Base-by-base conservation (phyloP, 2,888 invertebrate genomes). In the Netelia fuscicornis region DNA sequence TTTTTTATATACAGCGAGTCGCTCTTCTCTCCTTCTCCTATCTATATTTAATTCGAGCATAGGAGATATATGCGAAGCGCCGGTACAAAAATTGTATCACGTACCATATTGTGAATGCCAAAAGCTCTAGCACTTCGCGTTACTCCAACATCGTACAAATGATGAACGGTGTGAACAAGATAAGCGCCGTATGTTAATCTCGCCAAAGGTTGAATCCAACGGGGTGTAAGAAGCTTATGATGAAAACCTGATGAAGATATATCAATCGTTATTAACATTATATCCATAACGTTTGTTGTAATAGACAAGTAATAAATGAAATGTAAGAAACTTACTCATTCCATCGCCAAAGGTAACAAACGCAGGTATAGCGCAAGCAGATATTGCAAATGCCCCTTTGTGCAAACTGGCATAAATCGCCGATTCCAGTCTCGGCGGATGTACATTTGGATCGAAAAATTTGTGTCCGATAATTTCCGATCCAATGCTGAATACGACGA, bases 151-250 rank as follows among this genome's bases (percentile, higher is more conserved):
- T 89, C 87, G 79, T 91, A 91, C 17, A 87, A 75, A 76, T 91
- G 91, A 85, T 88, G 80, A 1, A 89, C 81, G 64, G 89, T 86
- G 81, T 92, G 92, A 20, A 90, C 44, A 3, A 92, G 86, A 85
- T 89, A 91, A 68, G 87, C 90, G 11, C 90, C 88, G 80, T 90
- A 92, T 42, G 90, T 91, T 70, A 92, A 81, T 87, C 89, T 89
- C 10, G 89, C 89, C 23, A 91, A 56, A 17, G 91, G 91, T 81
- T 91, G 92, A 30, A 86, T 88, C 92, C 91, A 92, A 30, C 85
- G 25, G 8, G 89, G 89, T 13, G 90, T 90, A 9, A 90, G 83
- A 20, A 90, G 86, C 62, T 90, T 91, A 72, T 90, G 89, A 81
- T 90, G 87, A 13, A 88, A 87, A 84, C 90, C 92, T 92, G 13